Base-by-base conservation (phyloP, 35 echinoderm and acorn worm species). In the Chiridota heheva region DNA sequence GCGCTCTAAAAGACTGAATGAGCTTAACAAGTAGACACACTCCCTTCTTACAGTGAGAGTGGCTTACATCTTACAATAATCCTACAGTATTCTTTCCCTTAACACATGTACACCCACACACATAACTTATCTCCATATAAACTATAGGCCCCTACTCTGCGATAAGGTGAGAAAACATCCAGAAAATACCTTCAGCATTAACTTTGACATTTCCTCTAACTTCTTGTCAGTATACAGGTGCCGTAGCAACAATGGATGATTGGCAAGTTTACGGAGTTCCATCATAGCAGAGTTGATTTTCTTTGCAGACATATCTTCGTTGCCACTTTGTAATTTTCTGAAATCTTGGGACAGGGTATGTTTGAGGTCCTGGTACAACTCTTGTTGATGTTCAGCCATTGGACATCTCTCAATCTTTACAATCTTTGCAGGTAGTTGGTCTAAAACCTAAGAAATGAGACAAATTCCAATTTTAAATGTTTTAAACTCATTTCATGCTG, bases 181-280 rank as follows among this genome's bases (percentile, higher is more conserved):
- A n/a, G n/a, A 53, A 53, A 53, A 64, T 69, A 98, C 95, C 89
- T 91, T 85, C 24, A 98, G 69, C 95, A 98, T 98, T 27, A 98
- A 75, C 33, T 89, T 69, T 2, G 95, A 81, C 95, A 98, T 98
- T 61, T 92, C 73, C 20, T 53, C 81, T 16, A 98, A 53, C 75
- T 88, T 98, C 22, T 80, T 57, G 48, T 89, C 80, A 22, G 82
- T 76, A 70, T 89, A 98, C 35, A 80, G 78, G 48, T 72, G 62
- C 20, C 95, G 25, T 43, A 88, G 64, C 42, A 98, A 72, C 5
- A 98, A 46, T 15, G 84, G 80, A 63, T 98, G 95, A 35, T 98
- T 98, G 47, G 95, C 95, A 34, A 84, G 80, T 58, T 92, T 91
- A 25, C 95, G 68, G 2, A 98, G 81, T 49, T 98, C 78, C 95